Evolutionary conservation across 1,140 invertebrate species (phyloP), one percentile per base, ranked within the genome.

Genomic region (Armadillidium nasatum): DNA sequence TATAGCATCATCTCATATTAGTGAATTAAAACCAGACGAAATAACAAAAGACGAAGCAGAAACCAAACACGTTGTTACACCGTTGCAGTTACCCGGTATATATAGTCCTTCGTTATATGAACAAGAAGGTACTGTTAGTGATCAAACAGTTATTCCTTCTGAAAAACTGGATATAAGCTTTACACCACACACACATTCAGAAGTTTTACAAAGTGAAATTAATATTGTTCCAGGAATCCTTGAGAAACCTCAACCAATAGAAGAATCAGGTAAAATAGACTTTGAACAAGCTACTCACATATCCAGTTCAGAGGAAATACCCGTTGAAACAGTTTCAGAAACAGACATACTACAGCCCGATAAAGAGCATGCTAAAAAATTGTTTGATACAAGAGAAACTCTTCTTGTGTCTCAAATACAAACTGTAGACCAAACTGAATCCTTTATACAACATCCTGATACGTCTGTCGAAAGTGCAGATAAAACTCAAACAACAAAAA

Each of bases 401-500:
- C 44, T 79, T 44, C 77, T 73, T 22, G 74, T 79, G 66, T 71
- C 71, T 33, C 75, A 77, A 46, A 71, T 79, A 54, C 68, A 73
- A 21, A 76, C 73, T 45, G 45, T 77, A 50, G 74, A 77, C 23
- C 76, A 79, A 72, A 72, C 73, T 50, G 78, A 75, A 44, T 10
- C 46, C 45, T 43, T 79, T 33, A 69, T 60, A 72, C 72, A 77
- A 9, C 46, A 66, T 2, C n/a, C 44, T 54, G 71, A 67, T 22
- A 75, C 78, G 33, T 44, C 23, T 13, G 54, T 54, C 15, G 78
- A 82, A 13, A 83, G 74, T 68, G 89, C 89, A 23, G 86, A 85
- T 73, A 74, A 87, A 66, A 84, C 81, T 73, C 86, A 88, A 75
- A 83, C 84, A 11, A 78, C 85, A 67, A 80, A 86, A 22, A 86